A percentile compares a stretch with the other conserved stretches of the same genome.
These are phyloP conservation scores for Pardosa pseudoannulata DNA, from an alignment of 2,888 invertebrate species.

Conservation along the genomic window DNA sequence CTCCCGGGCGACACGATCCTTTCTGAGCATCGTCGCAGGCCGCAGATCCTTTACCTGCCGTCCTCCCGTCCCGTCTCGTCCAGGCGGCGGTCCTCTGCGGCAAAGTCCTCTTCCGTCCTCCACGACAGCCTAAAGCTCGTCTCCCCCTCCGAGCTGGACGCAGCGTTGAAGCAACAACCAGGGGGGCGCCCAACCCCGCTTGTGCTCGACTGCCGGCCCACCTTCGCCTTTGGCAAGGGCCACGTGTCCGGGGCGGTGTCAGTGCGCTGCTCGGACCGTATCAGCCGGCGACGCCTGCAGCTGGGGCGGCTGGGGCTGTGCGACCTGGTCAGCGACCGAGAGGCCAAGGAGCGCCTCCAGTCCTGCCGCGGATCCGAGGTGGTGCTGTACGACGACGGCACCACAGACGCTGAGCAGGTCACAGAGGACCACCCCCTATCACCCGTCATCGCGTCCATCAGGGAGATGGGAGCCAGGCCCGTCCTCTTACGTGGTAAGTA, in stretches of 20 bases:
- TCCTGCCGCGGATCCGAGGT: constrained; percentile 82
- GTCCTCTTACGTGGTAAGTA: constrained; percentile 83
- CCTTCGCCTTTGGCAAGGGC: constrained; percentile 84
- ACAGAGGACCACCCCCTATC: constrained; percentile 81
- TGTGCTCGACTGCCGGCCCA: constrained; percentile 83
- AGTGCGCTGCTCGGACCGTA: constrained; percentile 84
- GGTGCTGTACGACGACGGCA: constrained; percentile 84
- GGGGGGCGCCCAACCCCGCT: constrained; percentile 37
- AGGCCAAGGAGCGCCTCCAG: constrained; percentile 82
- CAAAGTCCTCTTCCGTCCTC: neutral
- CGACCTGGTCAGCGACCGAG: constrained; percentile 83
- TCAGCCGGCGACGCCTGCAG: constrained; percentile 83
- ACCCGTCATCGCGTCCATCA: constrained; percentile 83
- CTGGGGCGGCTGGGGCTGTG: constrained; percentile 83
- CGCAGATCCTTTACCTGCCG: constrained; percentile 48
- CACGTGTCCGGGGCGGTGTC: constrained; percentile 84
- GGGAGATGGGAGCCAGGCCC: constrained; percentile 84
- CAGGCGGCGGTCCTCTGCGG: neutral
- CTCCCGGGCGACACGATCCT: constrained; percentile 57
- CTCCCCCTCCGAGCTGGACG: constrained; percentile 56
- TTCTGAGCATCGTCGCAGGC: constrained; percentile 41
- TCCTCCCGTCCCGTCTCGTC: no score
- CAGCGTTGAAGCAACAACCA: constrained; percentile 19
- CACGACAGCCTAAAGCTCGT: constrained; percentile 32
- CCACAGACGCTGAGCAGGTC: constrained; percentile 82